These are phyloP conservation scores for Pseudonaja textilis DNA, from an alignment of 2,113 vertebrate genomes.

Conservation along the genomic window DNA sequence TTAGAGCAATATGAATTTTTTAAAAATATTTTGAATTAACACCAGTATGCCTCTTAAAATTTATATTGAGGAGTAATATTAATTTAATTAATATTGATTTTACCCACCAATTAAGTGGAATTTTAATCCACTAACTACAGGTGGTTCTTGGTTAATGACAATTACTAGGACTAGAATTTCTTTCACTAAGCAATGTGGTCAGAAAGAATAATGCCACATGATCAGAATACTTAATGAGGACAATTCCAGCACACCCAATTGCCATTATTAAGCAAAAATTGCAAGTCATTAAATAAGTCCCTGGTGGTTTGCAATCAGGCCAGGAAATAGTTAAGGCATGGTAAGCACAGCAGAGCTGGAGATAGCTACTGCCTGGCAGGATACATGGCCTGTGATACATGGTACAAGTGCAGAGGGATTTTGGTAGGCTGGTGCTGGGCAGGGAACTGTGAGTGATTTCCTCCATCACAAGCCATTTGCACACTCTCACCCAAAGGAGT, in stretches of 20 bases:
- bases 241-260: neutral
- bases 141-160: neutral
- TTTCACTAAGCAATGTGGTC: neutral
- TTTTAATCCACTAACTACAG: neutral
- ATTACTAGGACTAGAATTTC: neutral
- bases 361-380: neutral
- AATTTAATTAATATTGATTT: neutral
- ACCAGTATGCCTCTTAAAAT: neutral
- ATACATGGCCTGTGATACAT: neutral
- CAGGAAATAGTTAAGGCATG: neutral
- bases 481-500: neutral
- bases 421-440: neutral
- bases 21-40: neutral
- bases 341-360: neutral
- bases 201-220: neutral
- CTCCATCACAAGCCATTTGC: neutral
- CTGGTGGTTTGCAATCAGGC: no score
- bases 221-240: neutral
- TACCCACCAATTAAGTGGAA: neutral
- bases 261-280: neutral
- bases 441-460: neutral
- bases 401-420: neutral
- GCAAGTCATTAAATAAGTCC: neutral
- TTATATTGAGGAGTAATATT: neutral
- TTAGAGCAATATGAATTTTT: neutral